Evolutionary conservation across 2,797 vertebrate genomes (phyloP), one percentile per base, ranked within the genome.

Genomic region (Mormyrops boulengeri): DNA sequence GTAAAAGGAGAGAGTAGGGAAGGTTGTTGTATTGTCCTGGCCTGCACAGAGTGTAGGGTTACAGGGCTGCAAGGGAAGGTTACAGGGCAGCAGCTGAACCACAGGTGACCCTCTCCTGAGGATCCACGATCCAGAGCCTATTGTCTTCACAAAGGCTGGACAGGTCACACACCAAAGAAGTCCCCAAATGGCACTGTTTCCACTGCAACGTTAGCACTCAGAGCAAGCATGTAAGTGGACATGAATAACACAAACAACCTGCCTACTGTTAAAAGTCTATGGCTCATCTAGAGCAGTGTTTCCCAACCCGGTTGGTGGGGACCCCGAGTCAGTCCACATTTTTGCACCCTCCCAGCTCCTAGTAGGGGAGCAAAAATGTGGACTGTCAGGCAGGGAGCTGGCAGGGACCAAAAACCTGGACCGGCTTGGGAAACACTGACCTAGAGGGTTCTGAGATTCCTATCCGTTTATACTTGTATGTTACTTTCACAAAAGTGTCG

Each of bases 51-150:
- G 87, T 57, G 89, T 90, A 85, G 89, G 62, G 86, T 93, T 91
- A 92, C 89, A 91, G 69, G 2, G 77, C 30, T 5, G 34, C 52
- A 88, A 88, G 60, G 85, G 86, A 90, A 91, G 90, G 91, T 91
- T 92, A 87, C 88, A 88, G 88, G 89, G 55, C 22, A 88, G 88
- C 91, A 92, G 91, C 50, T 50, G 91, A 91, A 91, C 90, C 85
- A 34, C 47, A 73, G 55, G 73, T 90, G 90, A 90, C 88, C 85
- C 77, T 85, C 87, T 91, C 57, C 55, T 82, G 38, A 88, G 80
- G 50, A 91, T 91, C 91, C 90, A 85, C 19, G 19, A 55, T 52
- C 62, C 41, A 41, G 82, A 55, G 85, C 89, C 62, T 60, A 91
- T 91, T 89, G 84, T 91, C 86, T n/a, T 62, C 88, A 52, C 52